phyloP scores from a whole-genome alignment of 2,113 vertebrate genomes.

The Electrona antarctica region DNA sequence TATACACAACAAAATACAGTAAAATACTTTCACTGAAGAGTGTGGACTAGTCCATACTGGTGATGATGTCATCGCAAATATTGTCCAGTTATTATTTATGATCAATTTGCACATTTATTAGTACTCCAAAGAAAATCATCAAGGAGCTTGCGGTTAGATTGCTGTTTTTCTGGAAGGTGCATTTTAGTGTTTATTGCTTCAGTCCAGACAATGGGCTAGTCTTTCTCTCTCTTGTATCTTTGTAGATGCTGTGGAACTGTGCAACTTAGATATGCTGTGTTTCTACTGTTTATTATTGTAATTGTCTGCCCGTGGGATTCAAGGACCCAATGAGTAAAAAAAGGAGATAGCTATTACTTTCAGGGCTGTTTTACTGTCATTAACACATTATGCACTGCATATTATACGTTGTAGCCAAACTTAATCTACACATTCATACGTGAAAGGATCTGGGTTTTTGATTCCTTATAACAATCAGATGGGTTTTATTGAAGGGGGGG shows the following conservation, averaged over 20 bases:
- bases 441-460: slow-evolving; percentile 4
- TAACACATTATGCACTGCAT: neutral
- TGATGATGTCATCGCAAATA: neutral
- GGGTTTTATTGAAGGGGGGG: neutral
- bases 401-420: slow-evolving; percentile 17
- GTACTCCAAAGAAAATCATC: slow-evolving; percentile 5
- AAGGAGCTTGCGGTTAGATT: neutral
- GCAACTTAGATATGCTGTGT: slow-evolving; percentile 1
- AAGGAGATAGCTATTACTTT: neutral
- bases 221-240: slow-evolving; percentile 12
- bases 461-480: neutral
- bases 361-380: slow-evolving; percentile 11
- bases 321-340: slow-evolving; percentile 14
- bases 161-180: neutral
- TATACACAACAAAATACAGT: slow-evolving; percentile 27
- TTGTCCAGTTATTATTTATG: neutral
- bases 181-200: slow-evolving; percentile 59
- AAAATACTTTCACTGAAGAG: slow-evolving; percentile 1
- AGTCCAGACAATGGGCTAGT: slow-evolving; percentile 24
- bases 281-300: slow-evolving; percentile 21
- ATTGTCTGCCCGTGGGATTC: neutral
- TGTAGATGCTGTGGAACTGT: slow-evolving; percentile 6
- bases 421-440: neutral
- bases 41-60: neutral
- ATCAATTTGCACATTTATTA: slow-evolving; percentile 21